Conservation (phyloP, 1,140 invertebrate species). For the Drosophila serrata region DNA sequence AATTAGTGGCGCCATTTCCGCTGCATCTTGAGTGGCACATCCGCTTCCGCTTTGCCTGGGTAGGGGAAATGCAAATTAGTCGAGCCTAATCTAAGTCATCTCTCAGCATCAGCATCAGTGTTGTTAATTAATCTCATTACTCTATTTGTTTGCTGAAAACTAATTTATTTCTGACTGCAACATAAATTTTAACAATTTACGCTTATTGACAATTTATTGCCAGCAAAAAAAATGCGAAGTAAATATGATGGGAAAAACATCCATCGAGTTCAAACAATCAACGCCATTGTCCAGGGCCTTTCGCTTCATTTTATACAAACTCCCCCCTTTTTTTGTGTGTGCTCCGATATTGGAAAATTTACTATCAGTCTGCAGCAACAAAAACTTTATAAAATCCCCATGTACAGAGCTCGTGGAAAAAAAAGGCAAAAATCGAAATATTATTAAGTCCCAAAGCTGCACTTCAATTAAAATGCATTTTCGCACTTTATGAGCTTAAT, state of each 20-base stretch:
- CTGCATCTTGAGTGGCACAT: constrained; percentile 71
- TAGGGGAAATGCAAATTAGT: constrained; percentile 37
- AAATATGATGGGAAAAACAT: constrained; percentile 47
- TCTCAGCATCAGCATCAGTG: constrained; percentile 8
- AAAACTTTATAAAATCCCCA: constrained; percentile 7
- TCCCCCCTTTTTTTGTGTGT: constrained; percentile 54
- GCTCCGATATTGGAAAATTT: constrained; percentile 70
- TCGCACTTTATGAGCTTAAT: constrained; percentile 82
- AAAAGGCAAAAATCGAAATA: constrained; percentile 42
- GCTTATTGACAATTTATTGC: constrained; percentile 79
- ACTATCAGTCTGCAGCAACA: constrained; percentile 69
- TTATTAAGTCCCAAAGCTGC: constrained; percentile 83
- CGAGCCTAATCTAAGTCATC: constrained; percentile 22
- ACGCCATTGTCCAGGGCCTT: constrained; percentile 62
- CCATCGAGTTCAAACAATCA: constrained; percentile 77
- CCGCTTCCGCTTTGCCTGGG: constrained; percentile 47
- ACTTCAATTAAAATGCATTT: constrained; percentile 85
- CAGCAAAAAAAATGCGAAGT: constrained; percentile 19
- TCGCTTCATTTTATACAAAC: constrained; percentile 59
- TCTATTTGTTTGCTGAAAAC: constrained; percentile 40
- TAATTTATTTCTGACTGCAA: constrained; percentile 54
- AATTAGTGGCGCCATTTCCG: constrained; percentile 70
- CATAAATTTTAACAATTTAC: constrained; percentile 73
- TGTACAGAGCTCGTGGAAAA: constrained; percentile 13
- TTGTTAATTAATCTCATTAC: constrained; percentile 66